Conservation (phyloP, 2,888 invertebrate species). For the Nezara viridula region DNA sequence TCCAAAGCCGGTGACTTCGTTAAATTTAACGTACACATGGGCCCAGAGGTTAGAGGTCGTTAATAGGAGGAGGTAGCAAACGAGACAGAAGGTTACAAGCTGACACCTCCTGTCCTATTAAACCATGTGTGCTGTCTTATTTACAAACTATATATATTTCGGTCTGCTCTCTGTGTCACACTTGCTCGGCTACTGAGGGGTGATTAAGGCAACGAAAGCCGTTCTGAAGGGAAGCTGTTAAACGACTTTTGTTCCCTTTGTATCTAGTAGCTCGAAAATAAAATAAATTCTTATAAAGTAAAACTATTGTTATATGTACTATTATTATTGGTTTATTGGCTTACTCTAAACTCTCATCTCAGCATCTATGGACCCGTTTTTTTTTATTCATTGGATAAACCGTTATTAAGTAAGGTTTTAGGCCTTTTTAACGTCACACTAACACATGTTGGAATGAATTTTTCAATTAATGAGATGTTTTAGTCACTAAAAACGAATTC, state of each 20-base stretch:
- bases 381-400: too few species aligned
- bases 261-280: not conserved
- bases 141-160: conserved; percentile 37
- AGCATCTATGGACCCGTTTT: too few species aligned
- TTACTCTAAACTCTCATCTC: too few species aligned
- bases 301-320: too few species aligned
- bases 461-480: too few species aligned
- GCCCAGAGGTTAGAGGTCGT: conserved; percentile 31
- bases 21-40: conserved; percentile 41
- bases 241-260: not conserved
- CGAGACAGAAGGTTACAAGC: conserved; percentile 25
- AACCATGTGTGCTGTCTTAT: conserved; percentile 38
- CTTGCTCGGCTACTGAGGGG: not conserved
- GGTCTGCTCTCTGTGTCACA: not conserved
- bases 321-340: too few species aligned
- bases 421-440: too few species aligned
- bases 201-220: not conserved
- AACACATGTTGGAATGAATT: too few species aligned
- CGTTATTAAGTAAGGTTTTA: too few species aligned
- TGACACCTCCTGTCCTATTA: conserved; percentile 43
- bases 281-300: not conserved
- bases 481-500: too few species aligned
- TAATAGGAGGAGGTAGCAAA: not conserved
- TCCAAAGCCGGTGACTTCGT: not conserved
- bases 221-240: not conserved